Evolutionary conservation across 2,888 invertebrate genomes (phyloP).

Genomic region (Elmis aenea): DNA sequence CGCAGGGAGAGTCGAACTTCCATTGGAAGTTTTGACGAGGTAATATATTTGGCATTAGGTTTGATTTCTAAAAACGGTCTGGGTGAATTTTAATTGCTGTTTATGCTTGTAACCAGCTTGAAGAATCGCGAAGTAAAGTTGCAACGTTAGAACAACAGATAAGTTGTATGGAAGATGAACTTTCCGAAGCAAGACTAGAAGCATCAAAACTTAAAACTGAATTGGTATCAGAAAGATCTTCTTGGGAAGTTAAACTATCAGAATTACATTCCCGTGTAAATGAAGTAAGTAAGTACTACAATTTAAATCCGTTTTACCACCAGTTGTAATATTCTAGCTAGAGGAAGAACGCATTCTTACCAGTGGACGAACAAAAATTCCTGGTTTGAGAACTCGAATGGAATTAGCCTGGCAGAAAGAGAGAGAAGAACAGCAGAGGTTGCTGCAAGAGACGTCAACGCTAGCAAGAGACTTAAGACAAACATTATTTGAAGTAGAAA

Average conservation of each 20-base stretch:
- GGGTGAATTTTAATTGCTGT: not conserved
- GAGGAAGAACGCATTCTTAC: slow-evolving; percentile 83
- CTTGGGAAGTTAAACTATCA: slow-evolving; percentile 78
- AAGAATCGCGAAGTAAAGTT: slow-evolving; percentile 67
- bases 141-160: slow-evolving; percentile 77
- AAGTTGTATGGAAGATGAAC: slow-evolving; percentile 80
- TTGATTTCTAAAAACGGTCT: not conserved
- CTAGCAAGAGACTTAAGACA: slow-evolving; percentile 82
- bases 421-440: slow-evolving; percentile 84
- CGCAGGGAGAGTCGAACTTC: slow-evolving; percentile 55
- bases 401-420: slow-evolving; percentile 94
- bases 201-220: slow-evolving; percentile 82
- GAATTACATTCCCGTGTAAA: slow-evolving; percentile 86
- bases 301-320: not conserved
- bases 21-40: slow-evolving; percentile 70
- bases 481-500: slow-evolving; percentile 83
- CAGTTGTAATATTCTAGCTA: slow-evolving; percentile 48
- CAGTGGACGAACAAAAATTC: slow-evolving; percentile 78
- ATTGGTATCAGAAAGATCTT: slow-evolving; percentile 81
- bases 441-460: slow-evolving; percentile 85
- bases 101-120: slow-evolving; percentile 49
- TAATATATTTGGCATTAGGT: too few species aligned
- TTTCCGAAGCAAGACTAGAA: slow-evolving; percentile 78
- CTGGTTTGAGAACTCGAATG: slow-evolving; percentile 80
- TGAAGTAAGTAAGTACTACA: slow-evolving; percentile 52